phyloP scores from a whole-genome alignment of 2,888 invertebrate genomes.

The Dasypolia templi region DNA sequence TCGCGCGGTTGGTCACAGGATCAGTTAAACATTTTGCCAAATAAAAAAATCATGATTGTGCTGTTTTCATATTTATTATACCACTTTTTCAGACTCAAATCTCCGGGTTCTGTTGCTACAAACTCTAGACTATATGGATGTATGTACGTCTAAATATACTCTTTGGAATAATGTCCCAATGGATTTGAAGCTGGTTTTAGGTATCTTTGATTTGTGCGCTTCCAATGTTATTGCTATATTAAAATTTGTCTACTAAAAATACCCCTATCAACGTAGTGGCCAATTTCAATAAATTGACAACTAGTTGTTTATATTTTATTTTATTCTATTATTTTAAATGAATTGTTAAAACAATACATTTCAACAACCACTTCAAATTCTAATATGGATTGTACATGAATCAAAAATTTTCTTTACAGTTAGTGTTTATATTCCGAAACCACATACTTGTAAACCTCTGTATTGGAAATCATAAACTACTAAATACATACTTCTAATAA shows the following conservation, averaged over 20 bases:
- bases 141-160: constrained; percentile 16
- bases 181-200: background rate
- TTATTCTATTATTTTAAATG: background rate
- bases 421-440: background rate
- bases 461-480: no score
- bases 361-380: no score
- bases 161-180: constrained; percentile 12
- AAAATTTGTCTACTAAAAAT: constrained; percentile 8
- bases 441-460: no score
- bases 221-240: constrained; percentile 2
- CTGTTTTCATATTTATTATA: background rate
- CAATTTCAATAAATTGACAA: background rate
- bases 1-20: background rate
- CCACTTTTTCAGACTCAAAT: constrained; percentile 1
- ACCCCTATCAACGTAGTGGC: no score
- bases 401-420: background rate
- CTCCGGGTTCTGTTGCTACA: background rate
- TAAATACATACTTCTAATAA: constrained; percentile 1
- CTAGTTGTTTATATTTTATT: background rate
- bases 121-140: constrained; percentile 1
- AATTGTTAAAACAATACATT: no score
- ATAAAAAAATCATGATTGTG: background rate
- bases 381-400: background rate
- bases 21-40: background rate
- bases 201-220: constrained; percentile 1